Percentiles rank a stretch among this genome's conserved stretches.
Conservation (phyloP, 2,113 vertebrate genomes). For the Lampris megalopsis region DNA sequence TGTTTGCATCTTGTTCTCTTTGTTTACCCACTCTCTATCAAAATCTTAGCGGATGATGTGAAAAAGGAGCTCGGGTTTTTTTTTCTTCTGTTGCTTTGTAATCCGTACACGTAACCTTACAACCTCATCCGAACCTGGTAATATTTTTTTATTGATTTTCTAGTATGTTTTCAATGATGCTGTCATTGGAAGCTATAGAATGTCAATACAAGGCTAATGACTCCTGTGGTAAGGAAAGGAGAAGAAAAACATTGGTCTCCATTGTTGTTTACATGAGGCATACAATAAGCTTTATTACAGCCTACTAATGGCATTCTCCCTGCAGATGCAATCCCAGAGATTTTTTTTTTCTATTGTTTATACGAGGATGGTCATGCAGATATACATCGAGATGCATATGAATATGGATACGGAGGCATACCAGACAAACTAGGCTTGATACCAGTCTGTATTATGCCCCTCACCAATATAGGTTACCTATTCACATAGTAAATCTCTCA, state of each 20-base stretch:
- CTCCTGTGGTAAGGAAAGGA: conserved; percentile 88
- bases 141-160: conserved; percentile 98
- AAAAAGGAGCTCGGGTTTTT: conserved; percentile 57
- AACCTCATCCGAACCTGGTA: conserved; percentile 93
- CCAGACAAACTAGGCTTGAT: conserved; percentile 17
- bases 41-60: conserved; percentile 30
- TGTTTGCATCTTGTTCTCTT: background rate
- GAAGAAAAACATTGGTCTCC: conserved; percentile 88
- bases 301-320: conserved; percentile 26
- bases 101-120: conserved; percentile 90
- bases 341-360: too few species aligned
- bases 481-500: too few species aligned
- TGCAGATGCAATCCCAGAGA: background rate
- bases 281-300: conserved; percentile 50
- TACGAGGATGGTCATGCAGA: background rate
- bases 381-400: conserved; percentile 21
- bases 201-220: conserved; percentile 91
- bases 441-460: conserved; percentile 28
- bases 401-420: background rate
- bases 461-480: background rate
- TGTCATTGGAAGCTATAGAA: conserved; percentile 83
- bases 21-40: conserved; percentile 32
- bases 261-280: conserved; percentile 84
- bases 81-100: conserved; percentile 82
- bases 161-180: conserved; percentile 88